Evolutionary conservation across 1,140 invertebrate species (phyloP).

Genomic region (Leptoteleia sp.): DNA sequence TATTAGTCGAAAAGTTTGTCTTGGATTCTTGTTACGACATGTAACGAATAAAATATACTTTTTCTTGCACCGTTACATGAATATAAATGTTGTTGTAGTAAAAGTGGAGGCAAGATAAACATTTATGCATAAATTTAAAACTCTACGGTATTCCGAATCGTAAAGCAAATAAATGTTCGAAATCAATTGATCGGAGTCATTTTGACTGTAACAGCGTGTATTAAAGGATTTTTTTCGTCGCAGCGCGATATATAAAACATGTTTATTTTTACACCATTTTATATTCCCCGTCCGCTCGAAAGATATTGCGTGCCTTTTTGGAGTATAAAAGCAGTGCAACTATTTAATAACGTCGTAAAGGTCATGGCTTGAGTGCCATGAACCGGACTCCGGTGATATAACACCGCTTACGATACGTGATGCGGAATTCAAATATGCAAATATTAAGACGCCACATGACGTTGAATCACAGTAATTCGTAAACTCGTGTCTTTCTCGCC

Average conservation of each 20-base stretch:
- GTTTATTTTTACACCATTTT: conserved; percentile 22
- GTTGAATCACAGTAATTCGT: conserved; percentile 15
- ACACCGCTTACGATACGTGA: conserved; percentile 46
- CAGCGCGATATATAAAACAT: conserved; percentile 16
- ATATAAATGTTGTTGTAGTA: too few species aligned
- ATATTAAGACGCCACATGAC: conserved; percentile 43
- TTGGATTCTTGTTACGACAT: too few species aligned
- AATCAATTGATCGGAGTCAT: conserved; percentile 10
- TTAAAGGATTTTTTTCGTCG: conserved; percentile 23
- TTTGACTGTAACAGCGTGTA: conserved; percentile 1
- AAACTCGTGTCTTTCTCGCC: conserved; percentile 17
- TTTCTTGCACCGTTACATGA: too few species aligned
- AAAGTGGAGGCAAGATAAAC: background rate
- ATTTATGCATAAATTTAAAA: background rate
- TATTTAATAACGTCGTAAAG: conserved; percentile 53
- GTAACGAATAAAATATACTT: too few species aligned
- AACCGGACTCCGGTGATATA: conserved; percentile 54
- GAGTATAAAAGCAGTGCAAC: conserved; percentile 46
- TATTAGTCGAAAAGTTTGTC: too few species aligned
- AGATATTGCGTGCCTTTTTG: conserved; percentile 23
- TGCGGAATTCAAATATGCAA: conserved; percentile 59
- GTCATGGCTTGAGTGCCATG: conserved; percentile 53
- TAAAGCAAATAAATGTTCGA: conserved; percentile 16
- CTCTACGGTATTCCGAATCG: background rate
- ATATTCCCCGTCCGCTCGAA: conserved; percentile 6